These are phyloP conservation scores for Lethenteron camtschaticum DNA, from an alignment of 2,113 vertebrate species.

Conservation along the genomic window DNA sequence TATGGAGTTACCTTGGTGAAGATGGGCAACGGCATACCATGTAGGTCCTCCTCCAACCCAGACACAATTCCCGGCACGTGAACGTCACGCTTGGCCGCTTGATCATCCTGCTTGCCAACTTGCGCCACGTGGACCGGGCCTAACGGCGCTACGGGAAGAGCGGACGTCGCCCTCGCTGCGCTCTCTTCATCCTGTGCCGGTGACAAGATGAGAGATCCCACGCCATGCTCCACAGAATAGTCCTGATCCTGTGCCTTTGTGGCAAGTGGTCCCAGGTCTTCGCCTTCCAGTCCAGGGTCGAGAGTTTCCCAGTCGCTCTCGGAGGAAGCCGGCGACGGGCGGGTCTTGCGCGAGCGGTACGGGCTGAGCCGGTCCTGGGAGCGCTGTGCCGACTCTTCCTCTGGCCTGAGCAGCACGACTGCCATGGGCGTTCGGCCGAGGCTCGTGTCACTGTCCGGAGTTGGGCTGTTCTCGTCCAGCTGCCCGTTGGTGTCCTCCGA, in stretches of 20 bases:
- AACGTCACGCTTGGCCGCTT: conserved; percentile 10
- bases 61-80: conserved; percentile 54
- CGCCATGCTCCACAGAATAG: conserved; percentile 10
- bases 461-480: no score
- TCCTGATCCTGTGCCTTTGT: conserved; percentile 17
- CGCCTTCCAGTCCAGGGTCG: conserved; percentile 52
- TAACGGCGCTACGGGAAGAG: not conserved
- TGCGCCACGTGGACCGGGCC: not conserved
- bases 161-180: not conserved
- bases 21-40: conserved; percentile 59
- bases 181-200: no score
- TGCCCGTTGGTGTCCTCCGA: no score
- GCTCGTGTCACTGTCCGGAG: no score
- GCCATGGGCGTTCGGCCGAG: no score
- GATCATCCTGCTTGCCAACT: conserved; percentile 2
- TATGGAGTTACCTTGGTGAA: conserved; percentile 63
- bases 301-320: conserved; percentile 94
- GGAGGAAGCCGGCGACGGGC: conserved; percentile 42
- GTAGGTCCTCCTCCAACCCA: conserved; percentile 72
- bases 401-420: no score
- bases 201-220: no score
- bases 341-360: conserved; percentile 12
- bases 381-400: no score
- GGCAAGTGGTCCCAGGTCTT: conserved; percentile 17
- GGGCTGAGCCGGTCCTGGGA: no score